Percentiles rank a stretch among this genome's conserved stretches.
Evolutionary conservation across 1,140 invertebrate genomes (phyloP).

Genomic region (Drosophila arizonae): DNA sequence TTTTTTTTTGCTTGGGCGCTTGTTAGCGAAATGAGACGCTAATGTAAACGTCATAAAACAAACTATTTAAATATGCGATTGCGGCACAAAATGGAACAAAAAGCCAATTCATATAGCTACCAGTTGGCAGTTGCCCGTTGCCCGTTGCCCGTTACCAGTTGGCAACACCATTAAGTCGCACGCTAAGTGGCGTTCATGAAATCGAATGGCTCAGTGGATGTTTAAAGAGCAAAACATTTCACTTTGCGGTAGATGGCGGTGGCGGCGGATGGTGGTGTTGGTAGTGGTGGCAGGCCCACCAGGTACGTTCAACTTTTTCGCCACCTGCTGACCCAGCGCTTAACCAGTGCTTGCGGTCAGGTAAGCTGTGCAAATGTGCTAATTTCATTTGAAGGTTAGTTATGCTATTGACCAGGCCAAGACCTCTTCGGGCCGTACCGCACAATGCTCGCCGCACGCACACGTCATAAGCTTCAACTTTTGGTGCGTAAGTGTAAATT

Average conservation of each 20-base stretch:
- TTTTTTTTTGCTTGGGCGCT: slow-evolving; percentile 35
- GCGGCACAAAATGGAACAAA: slow-evolving; percentile 58
- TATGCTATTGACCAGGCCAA: slow-evolving; percentile 67
- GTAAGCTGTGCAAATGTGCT: slow-evolving; percentile 75
- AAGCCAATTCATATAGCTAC: slow-evolving; percentile 66
- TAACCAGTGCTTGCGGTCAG: slow-evolving; percentile 52
- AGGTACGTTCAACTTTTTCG: slow-evolving; percentile 16
- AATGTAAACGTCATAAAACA: slow-evolving; percentile 79
- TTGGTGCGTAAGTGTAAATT: slow-evolving; percentile 76
- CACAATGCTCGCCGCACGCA: slow-evolving; percentile 14
- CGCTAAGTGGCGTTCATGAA: slow-evolving; percentile 76
- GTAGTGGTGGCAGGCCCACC: neutral
- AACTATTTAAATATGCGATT: slow-evolving; percentile 76
- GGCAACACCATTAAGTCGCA: slow-evolving; percentile 49
- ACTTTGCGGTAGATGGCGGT: slow-evolving; percentile 40
- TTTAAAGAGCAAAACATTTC: slow-evolving; percentile 77
- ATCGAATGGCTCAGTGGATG: slow-evolving; percentile 63
- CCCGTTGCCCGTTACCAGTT: neutral
- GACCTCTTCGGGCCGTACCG: slow-evolving; percentile 1
- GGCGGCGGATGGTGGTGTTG: neutral
- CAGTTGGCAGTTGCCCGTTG: neutral
- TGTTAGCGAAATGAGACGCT: slow-evolving; percentile 79
- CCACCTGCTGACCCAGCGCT: neutral
- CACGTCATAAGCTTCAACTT: slow-evolving; percentile 70
- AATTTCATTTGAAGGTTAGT: slow-evolving; percentile 79